Base-by-base conservation (phyloP, 2,113 vertebrate genomes). In the Myocastor coypus region DNA sequence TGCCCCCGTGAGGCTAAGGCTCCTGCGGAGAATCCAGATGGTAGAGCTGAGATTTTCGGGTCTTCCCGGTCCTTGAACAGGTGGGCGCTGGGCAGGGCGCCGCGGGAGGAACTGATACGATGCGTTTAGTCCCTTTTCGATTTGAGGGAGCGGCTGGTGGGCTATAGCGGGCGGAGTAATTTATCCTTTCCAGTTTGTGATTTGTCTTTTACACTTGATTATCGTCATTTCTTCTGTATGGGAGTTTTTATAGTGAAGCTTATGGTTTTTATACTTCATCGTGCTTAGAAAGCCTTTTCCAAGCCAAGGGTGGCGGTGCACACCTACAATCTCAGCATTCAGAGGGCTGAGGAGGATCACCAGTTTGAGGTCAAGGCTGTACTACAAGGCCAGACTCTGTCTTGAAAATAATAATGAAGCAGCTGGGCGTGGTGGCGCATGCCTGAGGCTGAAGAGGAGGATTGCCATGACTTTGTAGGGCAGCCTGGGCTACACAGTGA, bases 1-100 rank as follows among this genome's bases (percentile, higher is more conserved):
- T 2, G 81, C 87, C 96, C 95, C 52, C 3, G 30, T 22, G 0
- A 37, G 34, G 86, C 24, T 71, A 82, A 95, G 66, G 37, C 96
- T 95, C 97, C 97, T 94, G 96, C 97, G 90, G 97, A 59, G 97
- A 84, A 85, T 81, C 84, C 97, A 98, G 97, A 96, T 97, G 97
- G 97, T 71, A 40, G 1, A 68, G 66, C 46, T 95, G 96, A 96
- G 97, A 75, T 97, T 97, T 96, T 97, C 66, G 52, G 94, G 97
- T 7, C 95, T 96, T 98, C 87, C 97, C 85, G 32, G 89, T 86
- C 66, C 84, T 71, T 63, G 90, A 98, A 93, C 97, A 97, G 92
- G 96, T 97, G 96, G 95, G 73, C 61, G 1, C 87, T 59, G 71
- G 84, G 87, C 94, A 26, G 90, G 96, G 75, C 26, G 59, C 75